Evolutionary conservation across 1,140 invertebrate genomes (phyloP), one percentile per base, ranked within the genome.

Genomic region (Leucophenga varia): DNA sequence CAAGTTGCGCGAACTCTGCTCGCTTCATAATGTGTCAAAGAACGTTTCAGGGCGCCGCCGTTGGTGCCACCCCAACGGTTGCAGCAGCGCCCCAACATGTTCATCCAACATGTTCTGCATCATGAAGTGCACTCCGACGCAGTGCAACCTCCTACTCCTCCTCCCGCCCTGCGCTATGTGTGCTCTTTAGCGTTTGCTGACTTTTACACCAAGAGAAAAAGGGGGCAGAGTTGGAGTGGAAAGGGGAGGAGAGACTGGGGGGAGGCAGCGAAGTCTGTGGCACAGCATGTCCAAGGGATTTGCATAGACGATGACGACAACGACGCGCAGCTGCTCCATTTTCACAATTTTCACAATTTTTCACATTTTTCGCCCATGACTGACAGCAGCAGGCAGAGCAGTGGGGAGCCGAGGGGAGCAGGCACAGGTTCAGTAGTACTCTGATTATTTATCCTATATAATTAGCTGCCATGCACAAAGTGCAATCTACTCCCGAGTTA

Each of bases 111-210:
- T n/a, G n/a, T n/a, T n/a, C n/a, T n/a, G n/a, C n/a, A n/a, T n/a
- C n/a, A n/a, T n/a, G n/a, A n/a, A n/a, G n/a, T n/a, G n/a, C n/a
- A n/a, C n/a, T n/a, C n/a, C n/a, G n/a, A n/a, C n/a, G n/a, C n/a
- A n/a, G n/a, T n/a, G n/a, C n/a, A n/a, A n/a, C n/a, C n/a, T n/a
- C n/a, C n/a, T n/a, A n/a, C n/a, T n/a, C n/a, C n/a, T n/a, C n/a
- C n/a, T n/a, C n/a, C n/a, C n/a, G n/a, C n/a, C n/a, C n/a, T 37
- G 25, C 42, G 38, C 25, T 28, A 6, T 51, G 47, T 47, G 38
- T 59, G 53, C 63, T 65, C 63, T 65, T 65, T 59, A 68, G 63
- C 63, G 63, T 65, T 67, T 65, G 63, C 63, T 65, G 63, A 65
- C 63, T 59, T 67, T 57, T 63, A 17, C 49, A 43, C 28, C n/a